Evolutionary conservation across 2,888 invertebrate genomes (phyloP).

Genomic region (Coecobrya sp.): DNA sequence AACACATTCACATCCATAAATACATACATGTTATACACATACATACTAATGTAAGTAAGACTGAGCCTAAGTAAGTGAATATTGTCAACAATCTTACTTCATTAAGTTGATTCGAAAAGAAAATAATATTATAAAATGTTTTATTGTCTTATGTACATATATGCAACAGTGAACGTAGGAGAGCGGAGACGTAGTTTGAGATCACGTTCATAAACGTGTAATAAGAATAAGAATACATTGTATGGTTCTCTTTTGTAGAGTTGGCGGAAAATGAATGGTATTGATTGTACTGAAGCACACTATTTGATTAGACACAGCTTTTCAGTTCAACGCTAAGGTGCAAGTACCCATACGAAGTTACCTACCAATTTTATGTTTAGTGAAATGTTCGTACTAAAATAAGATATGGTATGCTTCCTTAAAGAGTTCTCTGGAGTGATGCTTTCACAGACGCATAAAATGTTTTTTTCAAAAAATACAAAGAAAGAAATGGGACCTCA

Average conservation of each 20-base stretch:
- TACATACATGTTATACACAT: too few species aligned
- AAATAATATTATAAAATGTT: background rate
- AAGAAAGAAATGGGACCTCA: background rate
- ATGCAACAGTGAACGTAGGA: background rate
- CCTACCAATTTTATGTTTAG: background rate
- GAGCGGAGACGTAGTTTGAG: background rate
- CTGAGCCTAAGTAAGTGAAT: too few species aligned
- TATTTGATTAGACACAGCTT: background rate
- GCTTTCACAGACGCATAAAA: background rate
- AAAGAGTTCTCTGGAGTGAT: background rate
- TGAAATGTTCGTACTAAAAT: background rate
- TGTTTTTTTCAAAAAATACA: background rate
- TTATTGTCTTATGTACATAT: too few species aligned
- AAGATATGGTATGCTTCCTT: background rate
- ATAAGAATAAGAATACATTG: background rate
- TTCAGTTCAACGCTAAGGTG: background rate
- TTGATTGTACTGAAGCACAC: slow-evolving; percentile 4
- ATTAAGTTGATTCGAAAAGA: background rate
- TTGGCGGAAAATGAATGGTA: background rate
- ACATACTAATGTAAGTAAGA: too few species aligned
- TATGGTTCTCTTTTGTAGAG: background rate
- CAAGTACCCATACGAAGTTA: background rate
- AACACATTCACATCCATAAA: too few species aligned
- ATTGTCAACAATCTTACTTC: slow-evolving; percentile 10
- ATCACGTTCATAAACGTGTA: background rate